Evolutionary conservation across 2,888 invertebrate species (phyloP).

Genomic region (Agelastica alni): DNA sequence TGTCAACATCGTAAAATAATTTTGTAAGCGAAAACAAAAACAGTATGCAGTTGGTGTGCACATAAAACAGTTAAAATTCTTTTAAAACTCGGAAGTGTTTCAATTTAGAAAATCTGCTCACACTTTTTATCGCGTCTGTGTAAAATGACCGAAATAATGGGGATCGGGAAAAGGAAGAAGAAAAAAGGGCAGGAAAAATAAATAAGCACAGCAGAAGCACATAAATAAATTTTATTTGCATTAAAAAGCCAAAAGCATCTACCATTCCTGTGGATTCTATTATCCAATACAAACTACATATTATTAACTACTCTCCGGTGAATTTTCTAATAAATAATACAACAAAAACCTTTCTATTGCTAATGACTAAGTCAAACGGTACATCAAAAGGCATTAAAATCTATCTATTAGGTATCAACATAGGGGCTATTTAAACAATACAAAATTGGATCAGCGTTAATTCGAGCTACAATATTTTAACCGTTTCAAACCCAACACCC

Average conservation of each 20-base stretch:
- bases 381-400: slow-evolving; percentile 19
- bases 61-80: no score
- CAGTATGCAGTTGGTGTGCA: no score
- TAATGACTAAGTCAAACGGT: slow-evolving; percentile 14
- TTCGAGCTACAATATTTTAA: no score
- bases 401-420: slow-evolving; percentile 9
- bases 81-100: no score
- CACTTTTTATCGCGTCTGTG: no score
- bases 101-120: no score
- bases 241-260: slow-evolving; percentile 19
- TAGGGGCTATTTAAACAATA: not conserved
- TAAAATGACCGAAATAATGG: no score
- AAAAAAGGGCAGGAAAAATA: slow-evolving; percentile 6
- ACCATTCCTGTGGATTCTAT: slow-evolving; percentile 1
- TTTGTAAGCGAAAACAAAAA: no score
- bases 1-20: no score
- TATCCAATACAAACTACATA: not conserved
- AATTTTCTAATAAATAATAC: slow-evolving; percentile 13
- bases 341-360: slow-evolving; percentile 5
- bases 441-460: not conserved
- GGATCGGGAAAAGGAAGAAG: not conserved
- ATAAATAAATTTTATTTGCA: slow-evolving; percentile 25
- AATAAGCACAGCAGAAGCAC: slow-evolving; percentile 30
- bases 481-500: no score
- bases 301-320: slow-evolving; percentile 9